Base-by-base conservation (phyloP, 2,888 invertebrate genomes). In the Melolontha melolontha region DNA sequence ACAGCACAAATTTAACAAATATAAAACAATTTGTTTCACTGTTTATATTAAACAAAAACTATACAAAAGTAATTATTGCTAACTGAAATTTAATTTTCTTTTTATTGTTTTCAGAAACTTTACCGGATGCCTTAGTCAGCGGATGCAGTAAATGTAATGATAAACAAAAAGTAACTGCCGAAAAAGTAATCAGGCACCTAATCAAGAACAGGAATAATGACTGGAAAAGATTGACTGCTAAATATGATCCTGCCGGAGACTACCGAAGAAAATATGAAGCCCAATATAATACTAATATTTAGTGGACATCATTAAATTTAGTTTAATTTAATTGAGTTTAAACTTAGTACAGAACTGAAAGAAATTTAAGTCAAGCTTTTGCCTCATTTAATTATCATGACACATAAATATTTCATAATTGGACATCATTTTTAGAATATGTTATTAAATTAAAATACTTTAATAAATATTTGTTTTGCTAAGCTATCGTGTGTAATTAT, bases 241-340 rank as follows among this genome's bases (percentile, higher is more conserved):
- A 89, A 73, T 92, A 90, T 85, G 93, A 93, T 79, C 91, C 92
- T 2, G 87, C 88, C 10, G 92, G 92, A 0, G 87, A 89, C 69
- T 87, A 86, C 79, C 85, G 86, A 78, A 85, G 84, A 71, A 84
- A 85, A 42, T 88, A 83, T 66, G 85, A 86, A 62, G 47, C 47
- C 0, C 69, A 66, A 27, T 69, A 59, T 16, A 64, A 64, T n/a
- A 10, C 39, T n/a, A 52, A 64, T 27, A 34, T 16, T 40, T 68
- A 64, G 47, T 29, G 6, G 29, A 6, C n/a, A 52, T 16, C 34
- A 34, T 34, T 12, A 1, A 17, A 10, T 10, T 8, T 17, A 41
- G 16, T 11, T 55, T 10, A 17, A n/a, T 41, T 17, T 14, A 16
- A 49, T 49, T 10, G 7, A 6, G 6, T 34, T 34, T 34, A 34